These are phyloP conservation scores for Sapayoa aenigma DNA, from an alignment of 2,113 vertebrate genomes.

Conservation along the genomic window DNA sequence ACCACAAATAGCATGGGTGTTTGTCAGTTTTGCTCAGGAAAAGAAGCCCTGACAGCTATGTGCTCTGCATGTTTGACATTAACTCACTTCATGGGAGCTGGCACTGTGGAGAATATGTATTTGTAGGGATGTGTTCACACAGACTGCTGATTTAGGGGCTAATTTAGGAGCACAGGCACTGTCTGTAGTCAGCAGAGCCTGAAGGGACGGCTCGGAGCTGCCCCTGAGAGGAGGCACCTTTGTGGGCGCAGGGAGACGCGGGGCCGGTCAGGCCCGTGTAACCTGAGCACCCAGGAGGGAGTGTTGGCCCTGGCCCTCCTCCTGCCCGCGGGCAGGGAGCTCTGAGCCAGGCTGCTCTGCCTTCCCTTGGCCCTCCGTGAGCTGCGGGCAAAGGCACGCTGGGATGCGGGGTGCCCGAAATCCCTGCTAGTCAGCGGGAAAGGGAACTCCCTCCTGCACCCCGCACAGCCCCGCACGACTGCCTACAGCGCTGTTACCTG, in stretches of 20 bases:
- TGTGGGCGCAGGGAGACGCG: not conserved
- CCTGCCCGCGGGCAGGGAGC: no score
- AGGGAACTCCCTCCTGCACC: not conserved
- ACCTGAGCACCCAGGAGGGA: not conserved
- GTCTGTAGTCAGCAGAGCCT: not conserved
- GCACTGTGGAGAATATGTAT: not conserved
- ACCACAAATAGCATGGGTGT: not conserved
- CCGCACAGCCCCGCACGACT: not conserved
- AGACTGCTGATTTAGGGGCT: not conserved
- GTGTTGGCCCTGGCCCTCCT: not conserved
- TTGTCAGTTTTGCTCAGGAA: not conserved
- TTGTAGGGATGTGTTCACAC: not conserved
- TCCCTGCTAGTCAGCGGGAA: not conserved
- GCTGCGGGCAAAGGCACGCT: not conserved
- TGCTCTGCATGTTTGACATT: not conserved
- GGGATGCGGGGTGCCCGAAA: fast-evolving
- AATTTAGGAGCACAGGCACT: not conserved
- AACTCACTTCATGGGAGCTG: not conserved
- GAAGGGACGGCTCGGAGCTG: not conserved
- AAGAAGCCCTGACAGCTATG: not conserved
- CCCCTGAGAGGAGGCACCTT: not conserved
- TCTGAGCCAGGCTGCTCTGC: not conserved
- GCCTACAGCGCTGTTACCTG: not conserved
- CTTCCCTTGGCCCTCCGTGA: not conserved
- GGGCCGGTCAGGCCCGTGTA: fast-evolving